These are phyloP conservation scores for Syngnathus typhle DNA, from an alignment of 2,113 vertebrate genomes.

Conservation along the genomic window DNA sequence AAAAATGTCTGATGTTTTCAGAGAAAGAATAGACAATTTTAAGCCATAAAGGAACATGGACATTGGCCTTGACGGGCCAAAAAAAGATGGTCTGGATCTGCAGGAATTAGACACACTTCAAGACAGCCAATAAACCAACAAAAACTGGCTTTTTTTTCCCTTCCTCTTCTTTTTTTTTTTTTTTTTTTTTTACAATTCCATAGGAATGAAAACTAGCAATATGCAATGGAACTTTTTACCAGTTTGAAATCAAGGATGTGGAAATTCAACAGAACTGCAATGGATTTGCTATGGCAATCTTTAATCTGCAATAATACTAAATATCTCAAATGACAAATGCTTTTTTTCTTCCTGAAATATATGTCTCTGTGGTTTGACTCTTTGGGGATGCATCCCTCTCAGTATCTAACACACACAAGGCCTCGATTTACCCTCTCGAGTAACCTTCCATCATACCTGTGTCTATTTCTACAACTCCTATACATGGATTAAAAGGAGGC, in stretches of 20 bases:
- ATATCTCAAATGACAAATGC: slow-evolving; percentile 30
- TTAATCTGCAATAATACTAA: slow-evolving; percentile 41
- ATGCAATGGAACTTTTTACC: slow-evolving; percentile 48
- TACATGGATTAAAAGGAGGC: slow-evolving; percentile 51
- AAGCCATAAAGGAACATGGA: slow-evolving; percentile 56
- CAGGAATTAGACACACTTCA: slow-evolving; percentile 45
- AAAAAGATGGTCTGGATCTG: slow-evolving; percentile 39
- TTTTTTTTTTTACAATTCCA: slow-evolving; percentile 21
- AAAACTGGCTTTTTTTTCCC: slow-evolving; percentile 18
- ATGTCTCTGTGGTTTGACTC: slow-evolving; percentile 57
- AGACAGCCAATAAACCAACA: slow-evolving; percentile 31
- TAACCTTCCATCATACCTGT: slow-evolving; percentile 53
- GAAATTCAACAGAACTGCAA: slow-evolving; percentile 37
- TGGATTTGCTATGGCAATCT: slow-evolving; percentile 34
- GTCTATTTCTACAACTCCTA: slow-evolving; percentile 65
- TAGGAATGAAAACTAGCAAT: slow-evolving; percentile 51
- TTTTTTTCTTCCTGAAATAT: slow-evolving; percentile 44
- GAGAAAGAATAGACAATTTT: slow-evolving; percentile 18
- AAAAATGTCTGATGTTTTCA: slow-evolving; percentile 12
- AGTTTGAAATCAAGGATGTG: slow-evolving; percentile 46
- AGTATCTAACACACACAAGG: slow-evolving; percentile 47
- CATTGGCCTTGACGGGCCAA: slow-evolving; percentile 31
- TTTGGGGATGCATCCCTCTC: slow-evolving; percentile 46
- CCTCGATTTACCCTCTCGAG: slow-evolving; percentile 51
- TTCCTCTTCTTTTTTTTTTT: neutral